phyloP scores from a whole-genome alignment of 2,113 vertebrate genomes.

The Colistium nudipinnis region DNA sequence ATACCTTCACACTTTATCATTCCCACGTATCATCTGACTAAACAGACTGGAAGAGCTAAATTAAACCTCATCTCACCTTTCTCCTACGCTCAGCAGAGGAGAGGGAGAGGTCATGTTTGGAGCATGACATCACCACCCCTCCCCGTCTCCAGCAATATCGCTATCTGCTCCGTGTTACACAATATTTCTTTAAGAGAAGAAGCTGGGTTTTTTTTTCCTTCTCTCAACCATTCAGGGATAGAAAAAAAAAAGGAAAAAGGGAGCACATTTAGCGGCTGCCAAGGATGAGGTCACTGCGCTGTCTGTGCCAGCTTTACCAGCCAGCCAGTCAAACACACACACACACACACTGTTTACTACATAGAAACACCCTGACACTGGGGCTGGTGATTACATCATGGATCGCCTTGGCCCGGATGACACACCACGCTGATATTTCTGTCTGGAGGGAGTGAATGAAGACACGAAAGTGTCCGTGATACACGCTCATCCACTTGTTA shows the following conservation, averaged over 20 bases:
- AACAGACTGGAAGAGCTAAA: constrained; percentile 70
- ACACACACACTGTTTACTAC: constrained; percentile 74
- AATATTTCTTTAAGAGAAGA: constrained; percentile 78
- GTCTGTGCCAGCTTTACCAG: constrained; percentile 82
- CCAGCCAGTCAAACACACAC: constrained; percentile 77
- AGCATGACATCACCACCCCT: constrained; percentile 75
- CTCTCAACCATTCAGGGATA: constrained; percentile 58
- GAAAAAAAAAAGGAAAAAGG: constrained; percentile 55
- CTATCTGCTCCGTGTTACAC: constrained; percentile 75
- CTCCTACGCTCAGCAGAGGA: constrained; percentile 64
- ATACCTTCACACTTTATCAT: constrained; percentile 72
- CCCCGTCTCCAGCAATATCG: constrained; percentile 46
- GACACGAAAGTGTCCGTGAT: constrained; percentile 60
- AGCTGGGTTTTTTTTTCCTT: constrained; percentile 43
- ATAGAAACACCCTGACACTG: constrained; percentile 78
- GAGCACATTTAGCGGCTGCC: constrained; percentile 83
- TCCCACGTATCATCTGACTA: constrained; percentile 67
- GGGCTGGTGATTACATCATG: constrained; percentile 73
- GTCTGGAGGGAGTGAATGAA: constrained; percentile 70
- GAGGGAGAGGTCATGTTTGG: constrained; percentile 73
- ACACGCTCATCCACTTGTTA: constrained; percentile 60
- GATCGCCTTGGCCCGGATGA: constrained; percentile 69
- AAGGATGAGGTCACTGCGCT: constrained; percentile 89
- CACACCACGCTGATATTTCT: constrained; percentile 77
- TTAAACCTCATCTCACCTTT: constrained; percentile 76